A percentile compares a stretch with the other conserved stretches of the same genome.
These are phyloP conservation scores for Galerucella nymphaeae DNA, from an alignment of 2,888 invertebrate species.

Conservation along the genomic window DNA sequence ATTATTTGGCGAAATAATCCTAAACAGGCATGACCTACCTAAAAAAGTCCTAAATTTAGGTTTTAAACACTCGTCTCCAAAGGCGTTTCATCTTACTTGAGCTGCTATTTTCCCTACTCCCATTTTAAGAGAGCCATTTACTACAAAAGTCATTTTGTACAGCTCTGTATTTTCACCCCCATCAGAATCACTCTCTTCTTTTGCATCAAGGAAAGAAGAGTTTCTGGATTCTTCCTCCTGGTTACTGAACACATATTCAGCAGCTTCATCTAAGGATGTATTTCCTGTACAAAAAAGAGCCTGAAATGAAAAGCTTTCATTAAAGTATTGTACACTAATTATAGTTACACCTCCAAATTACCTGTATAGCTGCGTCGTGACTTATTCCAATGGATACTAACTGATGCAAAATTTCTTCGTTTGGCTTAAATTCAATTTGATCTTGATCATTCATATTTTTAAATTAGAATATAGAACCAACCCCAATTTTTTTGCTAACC, in stretches of 20 bases:
- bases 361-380: conserved; percentile 63
- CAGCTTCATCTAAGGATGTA: conserved; percentile 67
- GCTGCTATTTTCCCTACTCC: conserved; percentile 72
- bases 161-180: conserved; percentile 56
- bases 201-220: conserved; percentile 51
- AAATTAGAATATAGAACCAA: neutral
- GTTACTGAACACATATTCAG: conserved; percentile 68
- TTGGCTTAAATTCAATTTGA: conserved; percentile 55
- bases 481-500: neutral
- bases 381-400: conserved; percentile 65
- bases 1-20: conserved; percentile 68
- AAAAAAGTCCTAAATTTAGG: conserved; percentile 44
- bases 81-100: conserved; percentile 62
- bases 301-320: conserved; percentile 54
- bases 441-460: conserved; percentile 38
- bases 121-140: conserved; percentile 72
- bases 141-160: conserved; percentile 75
- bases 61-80: conserved; percentile 21
- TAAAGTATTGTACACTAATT: neutral
- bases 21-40: conserved; percentile 71
- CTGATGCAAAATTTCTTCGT: conserved; percentile 60
- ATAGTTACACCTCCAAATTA: conserved; percentile 48
- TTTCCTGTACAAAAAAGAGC: conserved; percentile 70
- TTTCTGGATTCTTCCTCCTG: conserved; percentile 42
- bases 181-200: conserved; percentile 49